Evolutionary conservation across 1,140 invertebrate genomes (phyloP).

Genomic region (Diachasma alloeum): DNA sequence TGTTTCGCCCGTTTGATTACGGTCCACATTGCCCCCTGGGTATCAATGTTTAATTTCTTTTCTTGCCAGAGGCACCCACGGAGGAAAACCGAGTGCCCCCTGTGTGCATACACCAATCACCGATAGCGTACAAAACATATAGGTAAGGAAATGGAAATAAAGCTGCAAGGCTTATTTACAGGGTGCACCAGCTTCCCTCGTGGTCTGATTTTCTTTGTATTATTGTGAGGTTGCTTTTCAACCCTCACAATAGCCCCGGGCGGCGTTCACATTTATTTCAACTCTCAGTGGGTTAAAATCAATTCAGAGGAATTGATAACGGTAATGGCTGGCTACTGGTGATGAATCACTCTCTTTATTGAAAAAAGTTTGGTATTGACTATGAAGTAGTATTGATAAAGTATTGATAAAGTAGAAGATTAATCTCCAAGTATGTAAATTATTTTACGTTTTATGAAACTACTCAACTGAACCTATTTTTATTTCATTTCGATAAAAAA

Average conservation of each 20-base stretch:
- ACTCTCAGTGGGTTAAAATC: not conserved
- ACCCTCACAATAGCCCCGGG: not conserved
- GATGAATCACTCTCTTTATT: not conserved
- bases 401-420: too few relatives aligned
- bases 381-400: too few relatives aligned
- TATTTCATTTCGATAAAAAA: too few relatives aligned
- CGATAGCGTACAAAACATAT: not conserved
- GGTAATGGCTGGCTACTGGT: not conserved
- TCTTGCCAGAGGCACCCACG: not conserved
- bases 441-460: too few relatives aligned
- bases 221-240: not conserved
- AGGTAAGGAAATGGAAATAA: not conserved
- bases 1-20: not conserved
- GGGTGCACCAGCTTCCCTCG: not conserved
- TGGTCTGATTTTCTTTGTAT: not conserved
- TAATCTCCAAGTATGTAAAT: too few relatives aligned
- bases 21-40: not conserved
- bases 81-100: not conserved
- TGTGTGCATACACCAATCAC: not conserved
- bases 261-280: not conserved
- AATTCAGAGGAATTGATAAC: too few relatives aligned
- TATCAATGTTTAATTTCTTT: not conserved
- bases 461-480: too few relatives aligned
- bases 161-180: not conserved
- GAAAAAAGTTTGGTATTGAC: too few relatives aligned